Percentiles rank a stretch among this genome's conserved stretches.
Conservation (phyloP, 2,113 vertebrate species). For the Ornithorhynchus anatinus region DNA sequence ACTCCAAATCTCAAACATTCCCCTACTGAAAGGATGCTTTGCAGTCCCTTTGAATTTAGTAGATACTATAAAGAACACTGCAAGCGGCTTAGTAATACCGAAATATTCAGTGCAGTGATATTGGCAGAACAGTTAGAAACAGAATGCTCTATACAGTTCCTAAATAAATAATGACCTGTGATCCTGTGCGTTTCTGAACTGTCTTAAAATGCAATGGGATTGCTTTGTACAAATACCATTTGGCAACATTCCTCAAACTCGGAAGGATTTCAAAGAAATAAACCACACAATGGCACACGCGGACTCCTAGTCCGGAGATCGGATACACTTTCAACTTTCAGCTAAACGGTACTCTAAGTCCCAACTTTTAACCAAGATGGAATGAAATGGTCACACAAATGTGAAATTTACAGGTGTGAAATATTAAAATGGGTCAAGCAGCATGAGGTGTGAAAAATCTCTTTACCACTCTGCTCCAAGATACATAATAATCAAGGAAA, state of each 20-base stretch:
- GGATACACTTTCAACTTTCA: background rate
- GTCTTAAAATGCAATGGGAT: background rate
- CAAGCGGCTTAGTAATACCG: too few relatives aligned
- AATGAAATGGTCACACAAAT: slow-evolving; percentile 16
- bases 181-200: background rate
- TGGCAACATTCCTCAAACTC: background rate
- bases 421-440: slow-evolving; percentile 10
- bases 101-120: too few relatives aligned
- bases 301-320: too few relatives aligned
- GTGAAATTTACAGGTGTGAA: background rate
- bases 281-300: too few relatives aligned
- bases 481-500: slow-evolving; percentile 20
- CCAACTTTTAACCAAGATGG: background rate
- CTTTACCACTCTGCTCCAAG: background rate
- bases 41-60: too few relatives aligned
- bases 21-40: too few relatives aligned
- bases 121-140: background rate
- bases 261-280: slow-evolving; percentile 14
- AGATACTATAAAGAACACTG: too few relatives aligned
- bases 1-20: too few relatives aligned
- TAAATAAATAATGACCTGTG: background rate
- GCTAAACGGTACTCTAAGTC: background rate
- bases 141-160: background rate
- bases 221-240: background rate
- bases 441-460: background rate